These are phyloP conservation scores for Pyxicephalus adspersus DNA, from an alignment of 2,113 vertebrate genomes.

Conservation along the genomic window DNA sequence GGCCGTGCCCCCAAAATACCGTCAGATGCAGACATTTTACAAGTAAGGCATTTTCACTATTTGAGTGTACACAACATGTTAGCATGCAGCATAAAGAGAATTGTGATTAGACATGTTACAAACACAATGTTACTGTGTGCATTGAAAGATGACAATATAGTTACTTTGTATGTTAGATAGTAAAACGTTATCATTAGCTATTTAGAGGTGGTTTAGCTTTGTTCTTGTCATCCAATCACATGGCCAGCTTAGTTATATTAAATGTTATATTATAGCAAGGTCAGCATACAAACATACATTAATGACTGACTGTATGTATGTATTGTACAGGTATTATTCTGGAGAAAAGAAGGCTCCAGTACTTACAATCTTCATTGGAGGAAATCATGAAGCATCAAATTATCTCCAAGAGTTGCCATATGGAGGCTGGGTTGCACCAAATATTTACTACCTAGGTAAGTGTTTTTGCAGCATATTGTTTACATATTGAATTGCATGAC, in stretches of 20 bases:
- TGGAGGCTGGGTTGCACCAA: constrained; percentile 97
- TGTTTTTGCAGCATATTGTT: not conserved
- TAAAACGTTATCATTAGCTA: too few species aligned
- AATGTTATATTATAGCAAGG: too few species aligned
- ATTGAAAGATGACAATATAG: too few species aligned
- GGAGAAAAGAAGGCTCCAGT: constrained; percentile 93
- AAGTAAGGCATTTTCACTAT: constrained; percentile 73
- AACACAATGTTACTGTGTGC: too few species aligned
- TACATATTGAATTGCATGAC: too few species aligned
- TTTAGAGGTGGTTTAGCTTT: too few species aligned
- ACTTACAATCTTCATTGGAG: constrained; percentile 94
- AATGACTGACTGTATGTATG: not conserved
- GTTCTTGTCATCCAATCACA: too few species aligned
- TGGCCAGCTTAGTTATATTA: too few species aligned
- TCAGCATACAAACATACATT: too few species aligned
- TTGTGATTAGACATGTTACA: not conserved
- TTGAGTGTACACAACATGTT: too few species aligned
- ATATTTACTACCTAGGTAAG: constrained; percentile 95
- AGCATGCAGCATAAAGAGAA: not conserved
- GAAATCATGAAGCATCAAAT: constrained; percentile 96
- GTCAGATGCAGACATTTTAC: constrained; percentile 94
- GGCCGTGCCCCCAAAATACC: constrained; percentile 91
- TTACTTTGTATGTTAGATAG: too few species aligned
- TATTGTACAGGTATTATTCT: constrained; percentile 88
- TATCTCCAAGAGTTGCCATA: constrained; percentile 93